These are phyloP conservation scores for Dynastes tityus DNA, from an alignment of 2,888 invertebrate species.

Conservation along the genomic window DNA sequence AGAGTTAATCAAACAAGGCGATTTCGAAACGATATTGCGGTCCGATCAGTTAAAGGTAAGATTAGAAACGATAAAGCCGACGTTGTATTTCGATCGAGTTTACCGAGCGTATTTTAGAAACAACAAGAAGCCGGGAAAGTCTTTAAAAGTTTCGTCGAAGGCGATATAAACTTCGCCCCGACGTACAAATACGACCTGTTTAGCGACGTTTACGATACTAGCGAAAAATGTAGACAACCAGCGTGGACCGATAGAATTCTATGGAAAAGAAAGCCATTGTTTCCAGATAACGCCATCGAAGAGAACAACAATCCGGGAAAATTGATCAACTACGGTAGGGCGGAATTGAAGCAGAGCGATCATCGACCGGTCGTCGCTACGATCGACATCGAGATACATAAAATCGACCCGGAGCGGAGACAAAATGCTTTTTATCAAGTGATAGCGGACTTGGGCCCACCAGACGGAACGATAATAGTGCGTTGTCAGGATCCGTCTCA, in stretches of 20 bases:
- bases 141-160: constrained; percentile 95
- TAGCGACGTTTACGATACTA: constrained; percentile 99
- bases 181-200: constrained; percentile 99
- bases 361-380: constrained; percentile 96
- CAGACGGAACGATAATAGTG: constrained; percentile 94
- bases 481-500: constrained; percentile 64
- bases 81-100: too few relatives aligned
- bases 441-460: constrained; percentile 91
- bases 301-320: constrained; percentile 83
- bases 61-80: too few relatives aligned
- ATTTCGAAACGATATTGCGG: constrained; percentile 83
- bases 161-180: constrained; percentile 91
- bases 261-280: constrained; percentile 88
- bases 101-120: constrained; percentile 68
- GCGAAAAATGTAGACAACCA: constrained; percentile 96
- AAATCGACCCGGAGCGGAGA: constrained; percentile 84
- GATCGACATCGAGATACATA: constrained; percentile 89
- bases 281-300: constrained; percentile 76
- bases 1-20: constrained; percentile 83
- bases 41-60: constrained; percentile 87
- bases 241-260: constrained; percentile 99
- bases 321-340: constrained; percentile 90
- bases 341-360: constrained; percentile 97
- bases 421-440: constrained; percentile 86
- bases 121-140: constrained; percentile 87